A percentile compares a stretch with the other conserved stretches of the same genome.
Conservation (phyloP, 2,797 vertebrate genomes). For the Poeciliopsis presidionis region DNA sequence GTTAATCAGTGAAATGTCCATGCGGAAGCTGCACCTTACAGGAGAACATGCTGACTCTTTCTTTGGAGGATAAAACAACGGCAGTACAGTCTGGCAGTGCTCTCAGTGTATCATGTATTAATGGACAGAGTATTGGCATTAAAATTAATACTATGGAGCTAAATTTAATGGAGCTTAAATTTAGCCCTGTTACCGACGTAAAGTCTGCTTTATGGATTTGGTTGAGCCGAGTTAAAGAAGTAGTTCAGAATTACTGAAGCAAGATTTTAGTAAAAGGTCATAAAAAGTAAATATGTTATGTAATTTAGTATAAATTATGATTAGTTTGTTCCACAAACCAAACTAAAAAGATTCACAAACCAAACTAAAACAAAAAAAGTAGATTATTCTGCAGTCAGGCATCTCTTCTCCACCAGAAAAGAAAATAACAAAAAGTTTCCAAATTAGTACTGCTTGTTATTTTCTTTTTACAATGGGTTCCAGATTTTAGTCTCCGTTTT, state of each 20-base stretch:
- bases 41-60: constrained; percentile 32
- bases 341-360: not conserved
- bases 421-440: not conserved
- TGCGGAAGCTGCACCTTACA: constrained; percentile 15
- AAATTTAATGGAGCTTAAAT: not conserved
- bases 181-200: not conserved
- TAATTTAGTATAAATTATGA: not conserved
- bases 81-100: not conserved
- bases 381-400: not conserved
- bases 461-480: not conserved
- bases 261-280: not conserved
- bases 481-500: not conserved
- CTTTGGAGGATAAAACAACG: not conserved
- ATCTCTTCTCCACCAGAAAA: not conserved
- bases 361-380: not conserved
- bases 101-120: not conserved
- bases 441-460: not conserved
- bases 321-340: not conserved
- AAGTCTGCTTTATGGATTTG: not conserved
- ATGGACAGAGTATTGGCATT: not conserved
- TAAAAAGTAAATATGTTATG: not conserved
- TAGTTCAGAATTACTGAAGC: not conserved
- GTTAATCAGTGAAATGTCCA: constrained; percentile 41
- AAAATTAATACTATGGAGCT: not conserved
- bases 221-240: not conserved